Percentiles rank a stretch among this genome's conserved stretches.
Evolutionary conservation across 2,797 vertebrate genomes (phyloP).

Genomic region (Ptychadena robeensis): DNA sequence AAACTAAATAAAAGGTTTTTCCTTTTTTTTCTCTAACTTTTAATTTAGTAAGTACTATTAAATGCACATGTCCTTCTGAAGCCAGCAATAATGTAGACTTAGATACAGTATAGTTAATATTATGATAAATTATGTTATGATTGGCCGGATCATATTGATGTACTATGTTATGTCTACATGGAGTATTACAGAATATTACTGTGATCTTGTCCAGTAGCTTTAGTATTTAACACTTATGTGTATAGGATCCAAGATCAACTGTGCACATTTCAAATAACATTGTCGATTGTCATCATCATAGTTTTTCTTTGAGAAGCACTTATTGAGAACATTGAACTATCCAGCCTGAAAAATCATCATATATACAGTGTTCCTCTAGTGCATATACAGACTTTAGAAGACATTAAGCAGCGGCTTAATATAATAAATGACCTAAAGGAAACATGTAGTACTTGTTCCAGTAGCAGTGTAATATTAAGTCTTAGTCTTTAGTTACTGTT

Average conservation of each 20-base stretch:
- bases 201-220: not conserved
- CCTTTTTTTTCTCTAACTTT: no score
- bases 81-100: no score
- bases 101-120: no score
- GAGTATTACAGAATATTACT: no score
- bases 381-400: not conserved
- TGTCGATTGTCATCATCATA: not conserved
- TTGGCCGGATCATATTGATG: no score
- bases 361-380: not conserved
- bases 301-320: no score
- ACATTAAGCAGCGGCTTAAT: not conserved
- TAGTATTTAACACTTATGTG: not conserved
- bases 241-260: not conserved
- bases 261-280: not conserved
- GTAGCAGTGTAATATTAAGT: slow-evolving; percentile 17
- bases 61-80: no score
- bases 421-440: not conserved
- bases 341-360: not conserved
- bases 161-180: no score
- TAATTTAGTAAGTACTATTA: no score
- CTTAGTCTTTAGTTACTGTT: slow-evolving; percentile 15
- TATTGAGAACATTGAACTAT: not conserved
- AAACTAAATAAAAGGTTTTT: no score
- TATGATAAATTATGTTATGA: no score
- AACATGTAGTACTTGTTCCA: slow-evolving; percentile 9